Evolutionary conservation across 1,140 invertebrate species (phyloP), one percentile per base, ranked within the genome.

Genomic region (Protaetia brevitarsis): DNA sequence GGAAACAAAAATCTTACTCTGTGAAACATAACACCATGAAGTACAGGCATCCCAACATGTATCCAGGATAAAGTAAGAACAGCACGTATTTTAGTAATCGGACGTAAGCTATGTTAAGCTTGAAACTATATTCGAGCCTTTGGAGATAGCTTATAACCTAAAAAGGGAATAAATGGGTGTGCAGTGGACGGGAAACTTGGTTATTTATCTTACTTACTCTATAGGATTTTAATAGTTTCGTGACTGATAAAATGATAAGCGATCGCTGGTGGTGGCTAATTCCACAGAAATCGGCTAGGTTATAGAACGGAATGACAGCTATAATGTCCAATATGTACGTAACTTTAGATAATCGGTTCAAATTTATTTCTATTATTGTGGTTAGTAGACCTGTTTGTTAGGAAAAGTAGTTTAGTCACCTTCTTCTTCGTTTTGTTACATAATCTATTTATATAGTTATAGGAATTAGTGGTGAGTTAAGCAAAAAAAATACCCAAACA

Each of bases 1-100:
- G n/a, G n/a, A n/a, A n/a, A n/a, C n/a, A 29, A 10, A 59, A 5
- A 23, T 27, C 62, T 58, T 61, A 62, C 31, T 7, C 16, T 10
- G 67, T 28, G 41, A 62, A 66, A 57, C 65, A 69, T 34, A 67
- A 60, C 5, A 62, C 11, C 31, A 68, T 67, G 51, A 65, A 71
- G 41, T 63, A 65, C 19, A 66, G 21, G 3, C 61, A 56, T 10
- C 64, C 64, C 61, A 71, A 62, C 3, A 68, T 21, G 51, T 71
- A 71, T 1, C 65, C 64, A 13, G 29, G 29, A 45, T 66, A 60
- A 8, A 65, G 21, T 6, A 71, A 19, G 28, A 66, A 71, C 13
- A 67, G 13, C 1, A 66, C 45, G 27, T 71, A 71, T 28, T 71
- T 71, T 3, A 63, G 30, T 6, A 61, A 45, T 59, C 69, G 34